Evolutionary conservation across 2,888 invertebrate species (phyloP), one percentile per base, ranked within the genome.

Genomic region (Coleophora flavipennella): DNA sequence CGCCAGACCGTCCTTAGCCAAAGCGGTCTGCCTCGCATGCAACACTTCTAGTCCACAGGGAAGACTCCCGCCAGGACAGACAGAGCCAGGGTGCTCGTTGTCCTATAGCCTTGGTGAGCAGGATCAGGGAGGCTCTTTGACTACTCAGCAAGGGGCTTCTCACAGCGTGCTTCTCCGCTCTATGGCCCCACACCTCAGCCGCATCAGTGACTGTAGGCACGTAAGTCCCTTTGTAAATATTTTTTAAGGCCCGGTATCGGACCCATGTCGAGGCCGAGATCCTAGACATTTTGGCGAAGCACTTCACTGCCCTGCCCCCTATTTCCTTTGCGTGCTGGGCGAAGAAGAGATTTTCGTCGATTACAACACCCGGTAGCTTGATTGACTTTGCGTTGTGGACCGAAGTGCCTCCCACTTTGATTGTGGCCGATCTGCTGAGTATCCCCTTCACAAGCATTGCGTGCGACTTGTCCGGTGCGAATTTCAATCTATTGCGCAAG

Each of bases 221-320:
- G 29, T 38, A 51, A 6, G 50, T 59, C 3, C 42, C 58, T 0
- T n/a, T 27, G 31, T 45, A 51, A 4, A 50, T 13, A 0, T 43
- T 8, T 13, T 35, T 35, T 2, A 52, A 45, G 1, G 46, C 46
- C 1, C 32, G 13, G 35, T 49, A 55, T 8, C 40, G 10, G 1
- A 50, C 50, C 49, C 51, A 50, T 0, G 43, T 38, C 11, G 49
- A 35, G 7, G 50, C n/a, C n/a, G n/a, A n/a, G n/a, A n/a, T n/a
- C n/a, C n/a, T n/a, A n/a, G n/a, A n/a, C n/a, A n/a, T n/a, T 31
- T 42, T 43, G 8, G 12, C 46, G 36, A 45, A 45, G 42, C 45
- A 47, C 4, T 28, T 40, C 4, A 37, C 32, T 10, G 43, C 48
- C 25, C 38, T 27, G 8, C 49, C 43, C 11, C 48, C 43, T 8